Base-by-base conservation (phyloP, 92 coral and sea anemone species). In the Bergia sp. region DNA sequence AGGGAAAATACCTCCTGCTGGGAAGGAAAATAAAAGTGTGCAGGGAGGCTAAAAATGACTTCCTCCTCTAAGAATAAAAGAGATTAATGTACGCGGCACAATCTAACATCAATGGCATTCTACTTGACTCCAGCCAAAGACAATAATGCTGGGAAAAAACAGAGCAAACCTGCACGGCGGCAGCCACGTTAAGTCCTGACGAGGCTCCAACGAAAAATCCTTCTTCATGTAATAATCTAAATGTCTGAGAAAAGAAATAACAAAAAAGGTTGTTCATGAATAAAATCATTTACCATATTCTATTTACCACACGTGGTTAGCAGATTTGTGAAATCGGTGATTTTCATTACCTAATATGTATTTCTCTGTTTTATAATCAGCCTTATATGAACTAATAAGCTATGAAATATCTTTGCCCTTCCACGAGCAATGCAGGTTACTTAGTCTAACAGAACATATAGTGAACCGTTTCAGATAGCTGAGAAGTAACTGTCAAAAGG, bases 171-270 rank as follows among this genome's bases (percentile, higher is more conserved):
- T 95, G 92, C 11, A 96, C 99, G 37, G 99, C 99, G 3, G 99
- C 99, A 7, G 96, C 96, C 47, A 96, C 96, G 85, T 96, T 96
- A 6, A 96, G 93, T 47, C 99, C 99, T 16, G 98, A 95, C 4
- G 99, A 96, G 1, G 99, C 99, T 37, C 99, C 99, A 37, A 96
- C 96, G 87, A 96, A 95, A 73, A 95, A 96, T 2, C 99, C 99
- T 77, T 96, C 99, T 88, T 96, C 99, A 44, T 96, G 99, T 36
- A 96, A 93, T n/a, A 96, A 88, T 82, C 75, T 88, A 88, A 95
- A 96, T 10, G 98, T 95, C 99, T 96, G 80, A 65, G 38, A 76
- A 41, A 77, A 69, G 49, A 44, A 47, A 69, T 42, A 37, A 5
- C 21, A 69, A 4, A 15, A 6, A 37, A 39, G n/a, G 37, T 39